Conservation (phyloP, 2,888 invertebrate species). For the Drosophila planitibia region DNA sequence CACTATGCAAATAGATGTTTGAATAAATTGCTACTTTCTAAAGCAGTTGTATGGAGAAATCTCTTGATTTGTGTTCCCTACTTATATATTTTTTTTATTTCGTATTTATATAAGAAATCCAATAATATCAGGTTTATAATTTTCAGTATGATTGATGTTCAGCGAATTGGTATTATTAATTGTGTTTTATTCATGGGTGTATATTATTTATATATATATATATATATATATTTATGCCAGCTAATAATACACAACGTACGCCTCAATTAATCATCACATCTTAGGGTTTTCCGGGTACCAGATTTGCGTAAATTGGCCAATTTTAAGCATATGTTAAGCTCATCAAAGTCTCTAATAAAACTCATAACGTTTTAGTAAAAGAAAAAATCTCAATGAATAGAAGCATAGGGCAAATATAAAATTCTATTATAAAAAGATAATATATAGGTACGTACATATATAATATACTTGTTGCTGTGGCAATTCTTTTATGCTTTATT, state of each 20-base stretch:
- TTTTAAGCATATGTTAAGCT: background rate
- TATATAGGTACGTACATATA: conserved; percentile 6
- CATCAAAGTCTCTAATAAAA: background rate
- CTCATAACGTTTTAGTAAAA: conserved; percentile 10
- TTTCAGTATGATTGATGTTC: too few species aligned
- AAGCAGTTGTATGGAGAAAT: background rate
- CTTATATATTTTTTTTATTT: too few species aligned
- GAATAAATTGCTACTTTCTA: background rate
- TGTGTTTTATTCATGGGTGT: background rate
- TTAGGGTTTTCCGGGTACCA: background rate
- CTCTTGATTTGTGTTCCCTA: background rate
- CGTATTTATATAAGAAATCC: background rate
- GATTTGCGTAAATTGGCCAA: background rate
- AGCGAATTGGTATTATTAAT: too few species aligned
- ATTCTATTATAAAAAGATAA: conserved; percentile 8
- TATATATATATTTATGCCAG: background rate
- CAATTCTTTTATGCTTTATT: conserved; percentile 51
- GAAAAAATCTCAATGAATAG: conserved; percentile 31
- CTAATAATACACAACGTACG: background rate
- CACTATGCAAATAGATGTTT: background rate
- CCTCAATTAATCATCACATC: background rate
- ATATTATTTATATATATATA: background rate
- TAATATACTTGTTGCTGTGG: conserved; percentile 26
- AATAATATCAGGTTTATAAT: background rate
- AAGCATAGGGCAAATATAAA: conserved; percentile 14